Base-by-base conservation (phyloP, 2,797 vertebrate species). In the Capromys pilorides region DNA sequence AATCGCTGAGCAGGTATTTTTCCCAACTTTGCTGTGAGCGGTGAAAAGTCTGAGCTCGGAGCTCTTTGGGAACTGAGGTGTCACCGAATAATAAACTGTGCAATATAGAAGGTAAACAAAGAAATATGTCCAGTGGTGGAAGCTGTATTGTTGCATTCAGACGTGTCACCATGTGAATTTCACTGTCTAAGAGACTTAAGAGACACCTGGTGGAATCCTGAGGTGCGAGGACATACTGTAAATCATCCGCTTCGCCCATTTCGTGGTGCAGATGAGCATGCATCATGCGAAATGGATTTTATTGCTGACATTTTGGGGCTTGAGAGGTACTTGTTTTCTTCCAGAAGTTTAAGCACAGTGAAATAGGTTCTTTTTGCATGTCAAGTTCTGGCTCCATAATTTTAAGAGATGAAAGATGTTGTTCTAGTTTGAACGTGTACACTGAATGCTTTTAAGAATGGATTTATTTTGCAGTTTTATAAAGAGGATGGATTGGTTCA, bases 381-480 rank as follows among this genome's bases (percentile, higher is more conserved):
- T 93, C 83, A 57, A 81, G 12, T 86, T 94, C 71, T 88, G 54
- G 73, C 73, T 88, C 1, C 36, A 13, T 73, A 57, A 84, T 67
- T 87, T 83, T 73, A 83, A 88, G 39, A 82, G 73, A 84, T 71
- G 39, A 85, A 96, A 61, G 21, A 81, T 75, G 71, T 93, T 87
- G 7, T 87, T 95, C 28, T 77, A 92, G 54, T 94, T 95, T 87
- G 88, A 81, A 90, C 21, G 87, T 82, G 13, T 78, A 57, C 31
- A 62, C 39, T 82, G 45, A 36, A 45, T 85, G 67, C 61, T 88
- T 96, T 95, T 92, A 24, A 69, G 78, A 89, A 79, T 93, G 81
- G 39, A 22, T 66, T 95, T 24, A 91, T 96, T 97, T 94, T 75
- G 6, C 28, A 75, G 54, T 71, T 95, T 94, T 77, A 12, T 93